phyloP scores from a whole-genome alignment of 64 coral and sea anemone genomes.

The Platygyra sinensis region DNA sequence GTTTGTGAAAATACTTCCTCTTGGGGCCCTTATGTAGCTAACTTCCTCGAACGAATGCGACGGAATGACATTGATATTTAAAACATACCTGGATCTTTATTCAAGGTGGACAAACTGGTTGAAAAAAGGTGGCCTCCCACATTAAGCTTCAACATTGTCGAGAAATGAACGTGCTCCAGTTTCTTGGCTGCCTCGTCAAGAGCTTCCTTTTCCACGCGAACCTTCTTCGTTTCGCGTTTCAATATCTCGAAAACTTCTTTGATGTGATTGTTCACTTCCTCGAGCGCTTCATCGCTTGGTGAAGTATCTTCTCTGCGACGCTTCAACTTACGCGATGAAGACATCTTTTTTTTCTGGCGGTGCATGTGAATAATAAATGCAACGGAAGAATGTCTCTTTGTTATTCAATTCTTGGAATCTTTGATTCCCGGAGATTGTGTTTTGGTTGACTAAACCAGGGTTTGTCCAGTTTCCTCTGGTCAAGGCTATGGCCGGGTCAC shows the following conservation, averaged over 20 bases:
- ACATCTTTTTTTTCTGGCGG: too few species aligned
- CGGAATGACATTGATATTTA: not conserved
- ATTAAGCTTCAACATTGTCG: constrained; percentile 34
- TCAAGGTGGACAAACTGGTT: constrained; percentile 38
- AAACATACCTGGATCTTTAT: constrained; percentile 34
- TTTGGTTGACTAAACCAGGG: too few species aligned
- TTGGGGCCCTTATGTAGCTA: not conserved
- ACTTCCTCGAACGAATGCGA: not conserved
- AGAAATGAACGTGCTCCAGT: constrained; percentile 26
- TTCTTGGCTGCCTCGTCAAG: constrained; percentile 50
- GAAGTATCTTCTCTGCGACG: not conserved
- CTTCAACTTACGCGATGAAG: not conserved
- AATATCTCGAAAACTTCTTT: constrained; percentile 5
- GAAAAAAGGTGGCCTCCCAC: constrained; percentile 40
- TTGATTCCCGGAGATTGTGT: too few species aligned
- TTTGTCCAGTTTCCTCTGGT: too few species aligned
- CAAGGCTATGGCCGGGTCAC: not conserved
- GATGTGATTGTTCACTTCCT: not conserved
- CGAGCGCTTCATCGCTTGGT: not conserved
- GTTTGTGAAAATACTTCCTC: not conserved
- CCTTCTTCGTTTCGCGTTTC: constrained; percentile 16
- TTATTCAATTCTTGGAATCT: too few species aligned
- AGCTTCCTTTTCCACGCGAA: constrained; percentile 40
- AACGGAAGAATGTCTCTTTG: too few species aligned
- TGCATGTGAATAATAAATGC: too few species aligned